Evolutionary conservation across 1,140 invertebrate species (phyloP), one percentile per base, ranked within the genome.

Genomic region (Helicoverpa zea): DNA sequence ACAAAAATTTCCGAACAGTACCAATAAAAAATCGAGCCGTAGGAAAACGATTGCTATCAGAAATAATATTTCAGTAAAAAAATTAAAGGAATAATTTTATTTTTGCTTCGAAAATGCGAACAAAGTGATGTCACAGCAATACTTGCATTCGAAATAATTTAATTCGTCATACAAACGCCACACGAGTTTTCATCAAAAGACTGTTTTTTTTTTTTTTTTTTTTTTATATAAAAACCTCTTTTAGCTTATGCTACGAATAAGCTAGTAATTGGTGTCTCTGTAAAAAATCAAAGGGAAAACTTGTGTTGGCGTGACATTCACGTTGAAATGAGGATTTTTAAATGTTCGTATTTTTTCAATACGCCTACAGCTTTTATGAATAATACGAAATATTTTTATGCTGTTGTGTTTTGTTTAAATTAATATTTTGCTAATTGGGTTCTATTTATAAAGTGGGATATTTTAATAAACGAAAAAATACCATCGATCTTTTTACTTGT

Each of bases 251-350:
- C 18, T 30, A 12, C 47, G 61, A 35, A 77, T 54, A 66, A 77
- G 61, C 61, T 29, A 18, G 61, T 77, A 64, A 77, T 77, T 64
- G 72, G 72, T 18, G 61, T 66, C 61, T 52, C 23, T 30, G 29
- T 54, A 61, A 61, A 35, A 77, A 47, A 43, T 23, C 75, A 77
- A 77, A 77, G 29, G 16, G 75, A 77, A 66, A 47, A 47, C 47
- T 64, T n/a, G 23, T 43, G 16, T 7, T 13, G 16, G 14, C 29
- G 61, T 52, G 72, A 77, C 59, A 64, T 51, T 13, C 13, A 58
- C 52, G 56, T 73, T 58, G 43, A 73, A 56, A 73, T 35, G 70
- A 16, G 70, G 30, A 58, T 73, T 73, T 23, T 58, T 58, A 23
- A 58, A 56, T 16, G 51, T n/a, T 73, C n/a, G 49, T 52, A 51